These are phyloP conservation scores for Agonopterix heracliana DNA, from an alignment of 2,888 invertebrate species.

Conservation along the genomic window DNA sequence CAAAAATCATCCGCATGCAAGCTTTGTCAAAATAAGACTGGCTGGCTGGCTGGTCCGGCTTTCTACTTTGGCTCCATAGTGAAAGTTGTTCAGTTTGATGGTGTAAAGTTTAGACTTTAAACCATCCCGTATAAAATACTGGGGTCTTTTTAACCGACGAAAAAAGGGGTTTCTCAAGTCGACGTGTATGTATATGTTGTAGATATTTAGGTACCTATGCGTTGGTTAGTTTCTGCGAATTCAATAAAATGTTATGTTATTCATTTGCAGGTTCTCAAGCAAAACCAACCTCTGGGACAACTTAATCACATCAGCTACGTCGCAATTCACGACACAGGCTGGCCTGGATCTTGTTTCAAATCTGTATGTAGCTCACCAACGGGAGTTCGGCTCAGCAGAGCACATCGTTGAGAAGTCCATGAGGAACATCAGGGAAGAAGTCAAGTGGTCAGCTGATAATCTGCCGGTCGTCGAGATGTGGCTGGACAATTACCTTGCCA, in stretches of 20 bases:
- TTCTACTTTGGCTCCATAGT: too few relatives aligned
- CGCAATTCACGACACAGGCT: slow-evolving; percentile 84
- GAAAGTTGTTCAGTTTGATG: too few relatives aligned
- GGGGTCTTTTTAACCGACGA: too few relatives aligned
- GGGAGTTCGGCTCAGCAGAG: slow-evolving; percentile 83
- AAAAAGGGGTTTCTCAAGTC: too few relatives aligned
- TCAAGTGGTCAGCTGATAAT: slow-evolving; percentile 85
- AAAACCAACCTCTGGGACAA: slow-evolving; percentile 86
- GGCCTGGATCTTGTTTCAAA: slow-evolving; percentile 82
- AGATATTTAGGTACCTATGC: too few relatives aligned
- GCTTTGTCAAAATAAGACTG: too few relatives aligned
- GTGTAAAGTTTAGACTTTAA: too few relatives aligned
- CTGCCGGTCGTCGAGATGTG: slow-evolving; percentile 84
- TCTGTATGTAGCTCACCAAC: slow-evolving; percentile 78
- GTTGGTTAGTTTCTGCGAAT: too few relatives aligned
- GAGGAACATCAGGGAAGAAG: slow-evolving; percentile 83
- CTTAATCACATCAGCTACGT: slow-evolving; percentile 83
- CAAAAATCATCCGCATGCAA: too few relatives aligned
- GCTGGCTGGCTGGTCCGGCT: too few relatives aligned
- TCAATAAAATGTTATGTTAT: neutral
- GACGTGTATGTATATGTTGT: too few relatives aligned
- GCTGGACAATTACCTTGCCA: slow-evolving; percentile 63
- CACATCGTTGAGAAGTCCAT: slow-evolving; percentile 84
- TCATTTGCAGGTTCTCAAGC: slow-evolving; percentile 73
- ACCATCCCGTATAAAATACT: too few relatives aligned